A percentile compares a stretch with the other conserved stretches of the same genome.
phyloP scores from a whole-genome alignment of 1,140 invertebrate genomes.

The Caenorhabditis inopinata region DNA sequence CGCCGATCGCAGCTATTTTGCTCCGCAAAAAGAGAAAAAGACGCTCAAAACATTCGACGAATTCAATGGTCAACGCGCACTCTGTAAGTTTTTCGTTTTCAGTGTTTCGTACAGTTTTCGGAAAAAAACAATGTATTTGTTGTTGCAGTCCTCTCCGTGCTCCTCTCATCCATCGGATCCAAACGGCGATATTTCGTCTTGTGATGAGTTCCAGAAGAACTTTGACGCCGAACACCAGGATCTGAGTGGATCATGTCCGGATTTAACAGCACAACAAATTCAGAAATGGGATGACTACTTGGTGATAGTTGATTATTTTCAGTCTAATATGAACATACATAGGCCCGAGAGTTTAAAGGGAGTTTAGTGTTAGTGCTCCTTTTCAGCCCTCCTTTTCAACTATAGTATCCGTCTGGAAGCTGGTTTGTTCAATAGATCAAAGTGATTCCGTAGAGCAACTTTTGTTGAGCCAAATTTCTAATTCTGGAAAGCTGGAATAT shows the following conservation, averaged over 20 bases:
- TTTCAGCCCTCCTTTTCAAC: too few species aligned
- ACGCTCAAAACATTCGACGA: slow-evolving; percentile 32
- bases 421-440: too few species aligned
- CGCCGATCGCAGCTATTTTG: slow-evolving; percentile 45
- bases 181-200: slow-evolving; percentile 18
- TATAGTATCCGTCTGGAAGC: too few species aligned
- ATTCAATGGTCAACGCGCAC: slow-evolving; percentile 35
- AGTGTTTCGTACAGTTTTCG: neutral
- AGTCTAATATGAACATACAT: too few species aligned
- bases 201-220: slow-evolving; percentile 17
- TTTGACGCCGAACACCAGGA: neutral
- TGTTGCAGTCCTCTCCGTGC: slow-evolving; percentile 8
- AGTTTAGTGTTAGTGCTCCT: too few species aligned
- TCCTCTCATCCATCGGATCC: slow-evolving; percentile 36
- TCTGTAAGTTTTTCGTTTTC: neutral
- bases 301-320: neutral
- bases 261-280: slow-evolving; percentile 43
- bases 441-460: too few species aligned
- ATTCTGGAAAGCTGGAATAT: too few species aligned
- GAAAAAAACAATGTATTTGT: neutral
- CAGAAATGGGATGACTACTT: slow-evolving; percentile 42
- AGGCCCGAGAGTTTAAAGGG: too few species aligned
- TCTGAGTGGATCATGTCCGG: slow-evolving; percentile 40
- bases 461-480: too few species aligned
- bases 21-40: slow-evolving; percentile 41